These are phyloP conservation scores for Clepsis dumicolana DNA, from an alignment of 2,888 invertebrate species.

Conservation along the genomic window DNA sequence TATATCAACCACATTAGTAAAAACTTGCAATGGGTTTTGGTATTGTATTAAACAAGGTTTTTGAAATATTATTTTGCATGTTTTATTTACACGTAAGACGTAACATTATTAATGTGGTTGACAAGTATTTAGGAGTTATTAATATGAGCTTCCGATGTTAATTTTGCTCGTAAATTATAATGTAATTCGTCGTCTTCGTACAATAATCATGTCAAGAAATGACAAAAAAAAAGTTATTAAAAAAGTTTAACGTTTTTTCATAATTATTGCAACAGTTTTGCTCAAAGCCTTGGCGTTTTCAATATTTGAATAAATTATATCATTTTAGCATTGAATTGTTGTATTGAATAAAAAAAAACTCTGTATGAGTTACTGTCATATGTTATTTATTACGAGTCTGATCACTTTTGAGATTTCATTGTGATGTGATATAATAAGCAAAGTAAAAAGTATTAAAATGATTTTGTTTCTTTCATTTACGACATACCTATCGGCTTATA, in stretches of 20 bases:
- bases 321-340: slow-evolving; percentile 66
- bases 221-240: slow-evolving; percentile 62
- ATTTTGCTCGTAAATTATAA: slow-evolving; percentile 69
- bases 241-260: slow-evolving; percentile 60
- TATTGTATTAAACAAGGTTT: slow-evolving; percentile 15
- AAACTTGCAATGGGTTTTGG: slow-evolving; percentile 44
- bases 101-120: slow-evolving; percentile 38
- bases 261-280: slow-evolving; percentile 76
- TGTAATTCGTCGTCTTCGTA: slow-evolving; percentile 59
- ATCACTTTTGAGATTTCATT: slow-evolving; percentile 73
- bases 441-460: slow-evolving; percentile 74
- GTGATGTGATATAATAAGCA: slow-evolving; percentile 70
- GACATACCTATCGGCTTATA: slow-evolving; percentile 55
- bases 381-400: slow-evolving; percentile 66
- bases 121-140: slow-evolving; percentile 31
- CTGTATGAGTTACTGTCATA: slow-evolving; percentile 54
- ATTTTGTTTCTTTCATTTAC: slow-evolving; percentile 71
- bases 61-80: neutral
- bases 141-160: slow-evolving; percentile 76
- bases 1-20: slow-evolving; percentile 55
- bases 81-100: neutral
- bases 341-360: slow-evolving; percentile 38
- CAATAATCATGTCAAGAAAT: slow-evolving; percentile 73
- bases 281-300: slow-evolving; percentile 69
- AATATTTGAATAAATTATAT: slow-evolving; percentile 54